phyloP scores from a whole-genome alignment of 2,888 invertebrate species.

The Cheiracanthium punctorium region DNA sequence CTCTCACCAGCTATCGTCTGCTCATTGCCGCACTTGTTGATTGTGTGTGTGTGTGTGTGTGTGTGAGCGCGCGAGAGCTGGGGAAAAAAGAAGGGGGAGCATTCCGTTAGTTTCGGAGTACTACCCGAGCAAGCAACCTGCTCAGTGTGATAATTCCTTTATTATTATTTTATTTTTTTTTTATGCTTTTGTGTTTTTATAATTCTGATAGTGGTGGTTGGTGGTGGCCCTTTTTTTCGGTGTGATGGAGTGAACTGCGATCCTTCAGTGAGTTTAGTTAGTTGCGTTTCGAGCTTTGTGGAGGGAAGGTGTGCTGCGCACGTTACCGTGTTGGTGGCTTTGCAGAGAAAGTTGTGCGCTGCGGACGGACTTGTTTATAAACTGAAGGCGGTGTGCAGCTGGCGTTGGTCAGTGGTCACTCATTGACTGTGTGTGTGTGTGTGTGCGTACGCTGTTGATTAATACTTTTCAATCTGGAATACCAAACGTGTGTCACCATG shows the following conservation, averaged over 20 bases:
- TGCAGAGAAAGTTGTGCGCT: no score
- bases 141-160: neutral
- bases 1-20: slow-evolving; percentile 45
- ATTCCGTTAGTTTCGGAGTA: slow-evolving; percentile 63
- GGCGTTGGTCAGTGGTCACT: neutral
- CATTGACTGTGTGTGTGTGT: neutral
- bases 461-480: slow-evolving; percentile 66
- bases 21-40: slow-evolving; percentile 63
- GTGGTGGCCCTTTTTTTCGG: neutral
- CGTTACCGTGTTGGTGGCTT: no score
- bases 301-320: neutral
- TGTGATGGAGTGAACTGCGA: neutral
- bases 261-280: no score
- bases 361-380: no score
- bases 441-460: neutral
- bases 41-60: slow-evolving; percentile 51
- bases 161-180: neutral
- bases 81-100: slow-evolving; percentile 44
- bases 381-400: no score
- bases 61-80: slow-evolving; percentile 21
- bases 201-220: no score
- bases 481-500: slow-evolving; percentile 53
- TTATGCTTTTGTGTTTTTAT: neutral
- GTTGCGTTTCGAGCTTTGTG: neutral
- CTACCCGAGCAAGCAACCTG: slow-evolving; percentile 22